phyloP scores from a whole-genome alignment of 37 sponge, comb jelly and placozoan genomes.

The Amphimedon queenslandica region DNA sequence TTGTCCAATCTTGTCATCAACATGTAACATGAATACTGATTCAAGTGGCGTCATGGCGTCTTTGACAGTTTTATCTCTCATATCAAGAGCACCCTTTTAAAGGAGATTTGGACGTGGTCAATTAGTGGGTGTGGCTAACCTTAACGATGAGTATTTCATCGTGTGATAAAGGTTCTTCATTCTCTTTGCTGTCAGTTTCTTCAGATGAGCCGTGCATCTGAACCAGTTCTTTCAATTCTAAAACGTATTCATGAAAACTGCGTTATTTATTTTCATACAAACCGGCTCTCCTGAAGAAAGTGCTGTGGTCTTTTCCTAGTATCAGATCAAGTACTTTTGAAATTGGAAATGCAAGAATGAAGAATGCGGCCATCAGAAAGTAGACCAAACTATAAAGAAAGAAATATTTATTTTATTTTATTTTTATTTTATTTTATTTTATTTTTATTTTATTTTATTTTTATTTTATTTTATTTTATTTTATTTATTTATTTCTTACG shows the following conservation, averaged over 20 bases:
- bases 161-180: conserved; percentile 73
- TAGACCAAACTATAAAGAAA: conserved; percentile 39
- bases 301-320: conserved; percentile 61
- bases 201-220: conserved; percentile 49
- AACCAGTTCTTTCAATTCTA: conserved; percentile 74
- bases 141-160: conserved; percentile 81
- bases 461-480: no score
- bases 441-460: no score
- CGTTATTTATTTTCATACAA: not conserved
- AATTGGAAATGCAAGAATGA: conserved; percentile 71
- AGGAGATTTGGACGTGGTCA: not conserved
- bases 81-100: conserved; percentile 70
- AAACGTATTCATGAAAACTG: no score
- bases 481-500: no score
- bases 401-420: not conserved
- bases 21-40: conserved; percentile 67
- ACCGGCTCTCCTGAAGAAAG: conserved; percentile 87
- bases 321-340: conserved; percentile 66
- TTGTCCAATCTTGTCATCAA: conserved; percentile 24
- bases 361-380: conserved; percentile 54
- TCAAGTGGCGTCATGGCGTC: conserved; percentile 80
- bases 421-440: no score
- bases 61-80: conserved; percentile 74
- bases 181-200: conserved; percentile 5
- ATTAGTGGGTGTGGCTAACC: conserved; percentile 23